Conservation (phyloP, 2,888 invertebrate species). For the Didymodactylos carnosus region DNA sequence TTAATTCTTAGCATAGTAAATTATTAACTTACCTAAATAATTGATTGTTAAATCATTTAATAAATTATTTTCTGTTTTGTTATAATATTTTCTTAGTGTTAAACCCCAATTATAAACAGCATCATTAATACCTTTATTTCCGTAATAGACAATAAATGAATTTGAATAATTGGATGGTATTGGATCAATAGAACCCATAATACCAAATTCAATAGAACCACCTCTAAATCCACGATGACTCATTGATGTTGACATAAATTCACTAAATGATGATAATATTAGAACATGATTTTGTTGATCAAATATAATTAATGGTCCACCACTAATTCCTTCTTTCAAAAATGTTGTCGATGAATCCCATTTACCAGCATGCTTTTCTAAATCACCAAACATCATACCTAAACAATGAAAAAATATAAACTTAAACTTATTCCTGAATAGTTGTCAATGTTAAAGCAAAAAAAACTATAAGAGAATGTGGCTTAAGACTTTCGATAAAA, state of each 20-base stretch:
- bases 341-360: not conserved
- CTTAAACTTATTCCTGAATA: too few relatives aligned
- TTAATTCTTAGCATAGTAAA: too few relatives aligned
- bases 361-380: constrained; percentile 10
- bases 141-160: constrained; percentile 19
- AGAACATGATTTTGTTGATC: not conserved
- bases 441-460: too few relatives aligned
- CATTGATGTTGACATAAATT: constrained; percentile 13
- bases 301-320: constrained; percentile 8
- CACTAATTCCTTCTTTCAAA: constrained; percentile 1
- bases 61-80: not conserved
- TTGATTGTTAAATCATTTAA: constrained; percentile 15
- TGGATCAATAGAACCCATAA: constrained; percentile 22
- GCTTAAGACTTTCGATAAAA: too few relatives aligned
- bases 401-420: not conserved
- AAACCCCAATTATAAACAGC: constrained; percentile 14
- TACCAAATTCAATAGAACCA: constrained; percentile 18
- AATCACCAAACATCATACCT: constrained; percentile 13
- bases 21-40: constrained; percentile 18
- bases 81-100: not conserved
- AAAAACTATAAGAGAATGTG: too few relatives aligned
- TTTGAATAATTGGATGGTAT: constrained; percentile 18
- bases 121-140: constrained; percentile 19
- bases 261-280: constrained; percentile 6
- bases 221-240: not conserved